Conservation (phyloP, 2,113 vertebrate genomes). For the Thryonomys swinderianus region DNA sequence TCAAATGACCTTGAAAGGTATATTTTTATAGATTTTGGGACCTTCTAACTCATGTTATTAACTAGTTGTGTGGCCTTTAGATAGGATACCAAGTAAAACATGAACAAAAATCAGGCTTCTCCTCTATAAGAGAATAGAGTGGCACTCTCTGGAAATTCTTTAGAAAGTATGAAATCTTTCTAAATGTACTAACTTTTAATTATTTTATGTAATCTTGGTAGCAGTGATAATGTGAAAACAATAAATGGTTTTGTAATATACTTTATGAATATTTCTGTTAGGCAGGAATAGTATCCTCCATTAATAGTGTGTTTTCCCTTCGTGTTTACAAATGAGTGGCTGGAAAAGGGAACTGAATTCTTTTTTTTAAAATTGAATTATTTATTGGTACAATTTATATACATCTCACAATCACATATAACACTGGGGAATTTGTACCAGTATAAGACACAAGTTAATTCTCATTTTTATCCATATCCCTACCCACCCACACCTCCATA, state of each 20-base stretch:
- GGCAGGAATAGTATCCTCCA: neutral
- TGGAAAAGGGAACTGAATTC: neutral
- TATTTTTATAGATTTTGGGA: neutral
- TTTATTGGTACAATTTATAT: no score
- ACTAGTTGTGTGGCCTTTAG: neutral
- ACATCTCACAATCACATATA: no score
- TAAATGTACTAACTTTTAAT: slow-evolving; percentile 32
- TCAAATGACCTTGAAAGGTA: neutral
- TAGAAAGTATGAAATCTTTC: neutral
- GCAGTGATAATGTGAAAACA: slow-evolving; percentile 39
- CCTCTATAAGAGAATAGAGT: neutral
- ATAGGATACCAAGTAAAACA: slow-evolving; percentile 37
- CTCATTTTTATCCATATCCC: no score
- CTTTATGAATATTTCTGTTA: slow-evolving; percentile 39
- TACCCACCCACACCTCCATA: no score
- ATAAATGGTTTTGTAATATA: neutral
- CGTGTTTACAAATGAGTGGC: neutral
- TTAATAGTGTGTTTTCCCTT: neutral
- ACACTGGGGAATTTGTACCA: no score
- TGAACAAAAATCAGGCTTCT: neutral
- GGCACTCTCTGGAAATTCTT: neutral
- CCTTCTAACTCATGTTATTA: neutral
- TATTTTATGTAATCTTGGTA: slow-evolving; percentile 12
- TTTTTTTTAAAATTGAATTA: no score
- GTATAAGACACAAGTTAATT: no score